Evolutionary conservation across 1,140 invertebrate genomes (phyloP), one percentile per base, ranked within the genome.

Genomic region (Sinella curviseta): DNA sequence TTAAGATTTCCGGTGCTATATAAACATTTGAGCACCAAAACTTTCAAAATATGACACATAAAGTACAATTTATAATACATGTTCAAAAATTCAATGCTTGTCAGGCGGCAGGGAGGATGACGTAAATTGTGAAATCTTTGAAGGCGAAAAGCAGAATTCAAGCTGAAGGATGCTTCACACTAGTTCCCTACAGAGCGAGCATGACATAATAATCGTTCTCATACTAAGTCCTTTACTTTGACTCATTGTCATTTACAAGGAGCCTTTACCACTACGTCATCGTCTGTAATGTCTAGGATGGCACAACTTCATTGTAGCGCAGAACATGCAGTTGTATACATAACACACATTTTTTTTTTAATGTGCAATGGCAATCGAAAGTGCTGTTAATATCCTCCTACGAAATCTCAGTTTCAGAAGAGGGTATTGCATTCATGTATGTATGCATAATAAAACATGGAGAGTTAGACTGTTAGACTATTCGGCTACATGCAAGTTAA

Each of bases 211-310:
- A n/a, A n/a, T 4, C 57, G 24, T 48, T 3, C 14, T n/a, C 57
- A 16, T n/a, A 14, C 24, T n/a, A 60, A 60, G 57, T 60, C 57
- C 57, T 60, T 60, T 60, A 60, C 57, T 60, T 60, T 60, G 24
- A 60, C 57, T 60, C 12, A 17, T 60, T 60, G 12, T 60, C 12
- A 17, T 60, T 26, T n/a, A 60, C 57, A 60, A 60, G 57, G 24
- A 60, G 57, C 57, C 14, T 26, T 60, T 48, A 26, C 57, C 57
- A 60, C 39, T 12, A 48, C 57, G 14, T 26, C 57, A 26, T 60
- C 57, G 57, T 48, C 39, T 12, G 20, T 48, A 8, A 20, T 48
- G 39, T 48, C 20, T 8, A 48, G 8, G 39, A 48, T 48, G 39
- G 39, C 8, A 8, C 39, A 48, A 48, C 39, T 48, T 48, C 39